Conservation (phyloP, 2,888 invertebrate species). For the Melanostoma scalare region DNA sequence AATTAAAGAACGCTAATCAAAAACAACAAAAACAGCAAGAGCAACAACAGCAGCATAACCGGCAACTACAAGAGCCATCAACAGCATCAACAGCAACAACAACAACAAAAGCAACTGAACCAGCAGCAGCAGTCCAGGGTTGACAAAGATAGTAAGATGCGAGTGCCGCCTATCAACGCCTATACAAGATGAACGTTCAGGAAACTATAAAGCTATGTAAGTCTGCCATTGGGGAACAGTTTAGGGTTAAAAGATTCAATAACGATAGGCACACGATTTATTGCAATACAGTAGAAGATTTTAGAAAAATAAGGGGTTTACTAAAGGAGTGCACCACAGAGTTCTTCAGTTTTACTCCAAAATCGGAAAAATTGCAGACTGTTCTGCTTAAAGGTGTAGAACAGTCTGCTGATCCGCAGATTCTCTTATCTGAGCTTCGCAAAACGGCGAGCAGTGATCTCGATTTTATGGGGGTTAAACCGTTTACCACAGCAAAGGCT, state of each 20-base stretch:
- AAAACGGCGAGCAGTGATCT: background rate
- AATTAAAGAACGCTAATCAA: too few species aligned
- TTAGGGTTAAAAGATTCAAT: background rate
- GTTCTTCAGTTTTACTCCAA: constrained; percentile 12
- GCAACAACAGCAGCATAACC: too few species aligned
- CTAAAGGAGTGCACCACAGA: background rate
- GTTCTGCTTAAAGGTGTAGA: constrained; percentile 4
- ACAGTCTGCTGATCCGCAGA: background rate
- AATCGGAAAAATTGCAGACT: constrained; percentile 8
- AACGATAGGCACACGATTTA: constrained; percentile 1
- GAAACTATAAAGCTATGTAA: constrained; percentile 3
- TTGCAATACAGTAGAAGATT: background rate
- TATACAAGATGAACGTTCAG: background rate
- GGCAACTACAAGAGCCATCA: too few species aligned
- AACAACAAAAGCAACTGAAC: background rate
- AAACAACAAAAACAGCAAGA: too few species aligned
- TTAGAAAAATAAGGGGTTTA: background rate
- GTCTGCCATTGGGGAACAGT: background rate
- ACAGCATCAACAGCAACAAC: too few species aligned
- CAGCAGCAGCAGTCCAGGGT: too few species aligned
- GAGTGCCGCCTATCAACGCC: background rate
- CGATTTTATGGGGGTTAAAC: constrained; percentile 1
- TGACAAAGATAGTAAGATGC: too few species aligned
- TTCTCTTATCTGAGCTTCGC: background rate
- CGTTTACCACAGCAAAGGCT: background rate